Evolutionary conservation across 1,140 invertebrate species (phyloP), one percentile per base, ranked within the genome.

Genomic region (Drosophila bipectinata): DNA sequence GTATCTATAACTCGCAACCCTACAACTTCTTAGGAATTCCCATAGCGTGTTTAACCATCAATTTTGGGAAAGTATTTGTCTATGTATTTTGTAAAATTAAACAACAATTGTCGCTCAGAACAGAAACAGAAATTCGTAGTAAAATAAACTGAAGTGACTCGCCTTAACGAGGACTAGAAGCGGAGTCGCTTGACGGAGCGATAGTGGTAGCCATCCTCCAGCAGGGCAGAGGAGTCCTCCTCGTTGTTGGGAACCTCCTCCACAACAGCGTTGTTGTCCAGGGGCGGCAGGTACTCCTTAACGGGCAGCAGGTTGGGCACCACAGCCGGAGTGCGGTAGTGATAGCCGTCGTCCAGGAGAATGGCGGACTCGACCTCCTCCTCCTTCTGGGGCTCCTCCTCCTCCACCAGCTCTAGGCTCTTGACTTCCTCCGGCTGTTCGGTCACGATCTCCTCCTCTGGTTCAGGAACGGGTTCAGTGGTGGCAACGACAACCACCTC

Each of bases 191-290:
- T 71, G 6, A 90, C 69, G 0, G 79, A 61, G 10, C 87, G 87
- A 62, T 90, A 90, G 56, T 90, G 87, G 49, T 90, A 90, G 30
- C 87, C 87, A 90, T 90, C 87, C 15, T 90, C 87, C n/a, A 74
- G 41, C 7, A 90, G 54, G 1, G 79, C 77, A 3, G 76, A 68
- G 1, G 78, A 71, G 14, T 90, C 78, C 12, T 79, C 81, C 1
- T 79, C 77, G 41, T 72, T 71, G 14, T 79, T 49, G 48, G 83
- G 83, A 30, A 72, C 28, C 49, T 60, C 75, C 34, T 66, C 78
- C 1, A 79, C 67, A 4, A 88, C 83, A 6, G 63, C 72, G 39
- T 89, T 88, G 3, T 67, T 72, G 30, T 77, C 72, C 7, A 88
- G 30, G 0, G 83, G 83, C 4, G 83, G 83, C 58, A 88, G 32